Conservation (phyloP, 2,888 invertebrate species). For the Tetrapedia diversipes region DNA sequence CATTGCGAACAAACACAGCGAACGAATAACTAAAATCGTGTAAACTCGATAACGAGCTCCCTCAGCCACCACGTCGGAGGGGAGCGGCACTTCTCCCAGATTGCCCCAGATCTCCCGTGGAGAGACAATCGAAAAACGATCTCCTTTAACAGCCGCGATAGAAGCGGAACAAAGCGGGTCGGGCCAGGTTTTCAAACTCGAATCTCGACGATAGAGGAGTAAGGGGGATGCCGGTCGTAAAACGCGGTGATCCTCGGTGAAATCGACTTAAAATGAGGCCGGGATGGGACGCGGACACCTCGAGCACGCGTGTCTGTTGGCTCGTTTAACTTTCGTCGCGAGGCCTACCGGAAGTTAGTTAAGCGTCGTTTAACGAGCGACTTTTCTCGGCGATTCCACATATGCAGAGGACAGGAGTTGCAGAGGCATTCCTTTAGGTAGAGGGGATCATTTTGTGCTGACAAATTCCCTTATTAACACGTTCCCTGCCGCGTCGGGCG, state of each 20-base stretch:
- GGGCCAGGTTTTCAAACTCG: slow-evolving; percentile 52
- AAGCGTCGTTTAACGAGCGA: slow-evolving; percentile 51
- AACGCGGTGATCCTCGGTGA: slow-evolving; percentile 41
- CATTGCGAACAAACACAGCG: background rate
- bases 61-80: no score
- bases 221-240: slow-evolving; percentile 31
- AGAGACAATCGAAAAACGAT: slow-evolving; percentile 4
- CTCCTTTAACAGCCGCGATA: background rate
- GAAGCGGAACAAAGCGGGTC: slow-evolving; percentile 6
- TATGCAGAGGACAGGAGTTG: background rate
- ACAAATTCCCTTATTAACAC: no score
- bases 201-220: slow-evolving; percentile 34
- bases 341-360: slow-evolving; percentile 45
- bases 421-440: no score
- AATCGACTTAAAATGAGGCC: slow-evolving; percentile 68
- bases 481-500: no score
- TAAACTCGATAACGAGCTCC: slow-evolving; percentile 2
- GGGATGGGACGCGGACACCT: slow-evolving; percentile 32
- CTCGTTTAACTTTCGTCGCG: slow-evolving; percentile 47
- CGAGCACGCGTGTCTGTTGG: slow-evolving; percentile 42
- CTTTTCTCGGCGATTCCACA: background rate
- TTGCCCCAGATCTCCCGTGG: background rate
- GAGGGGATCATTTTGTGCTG: background rate
- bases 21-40: slow-evolving; percentile 5
- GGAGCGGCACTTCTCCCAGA: background rate